Percentiles rank a stretch among this genome's conserved stretches.
These are phyloP conservation scores for Propithecus perrieri DNA, from an alignment of 2,797 vertebrate species.

Conservation along the genomic window DNA sequence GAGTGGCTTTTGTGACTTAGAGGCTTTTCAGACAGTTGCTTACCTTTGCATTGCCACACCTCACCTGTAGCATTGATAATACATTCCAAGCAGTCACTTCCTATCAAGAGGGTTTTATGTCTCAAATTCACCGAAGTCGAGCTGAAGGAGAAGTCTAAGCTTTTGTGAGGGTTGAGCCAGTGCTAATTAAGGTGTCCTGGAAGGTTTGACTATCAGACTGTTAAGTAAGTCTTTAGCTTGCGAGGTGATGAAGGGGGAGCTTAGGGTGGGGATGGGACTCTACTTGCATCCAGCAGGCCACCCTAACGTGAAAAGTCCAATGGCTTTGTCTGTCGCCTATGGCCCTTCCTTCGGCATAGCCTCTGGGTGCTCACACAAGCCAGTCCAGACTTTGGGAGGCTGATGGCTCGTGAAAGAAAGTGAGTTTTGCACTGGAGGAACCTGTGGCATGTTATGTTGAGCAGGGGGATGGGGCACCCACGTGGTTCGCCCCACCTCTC, in stretches of 20 bases:
- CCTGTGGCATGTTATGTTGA: background rate
- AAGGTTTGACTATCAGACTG: background rate
- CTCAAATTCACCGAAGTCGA: background rate
- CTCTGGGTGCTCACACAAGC: background rate
- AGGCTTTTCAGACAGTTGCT: background rate
- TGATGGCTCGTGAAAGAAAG: background rate
- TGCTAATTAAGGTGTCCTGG: background rate
- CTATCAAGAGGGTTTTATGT: background rate
- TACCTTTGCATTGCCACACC: background rate
- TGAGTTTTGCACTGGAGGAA: background rate
- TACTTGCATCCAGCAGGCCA: fast-evolving
- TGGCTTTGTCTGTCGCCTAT: background rate
- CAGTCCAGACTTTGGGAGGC: background rate
- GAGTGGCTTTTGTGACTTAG: background rate
- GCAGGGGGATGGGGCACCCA: fast-evolving
- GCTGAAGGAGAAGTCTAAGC: background rate
- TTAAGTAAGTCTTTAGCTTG: background rate
- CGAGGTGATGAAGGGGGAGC: background rate
- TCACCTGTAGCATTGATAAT: background rate
- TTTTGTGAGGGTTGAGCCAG: background rate
- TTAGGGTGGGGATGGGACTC: background rate
- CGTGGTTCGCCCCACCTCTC: too few species aligned
- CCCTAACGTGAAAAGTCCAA: background rate
- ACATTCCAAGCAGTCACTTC: background rate
- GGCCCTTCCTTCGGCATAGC: background rate